A percentile compares a stretch with the other conserved stretches of the same genome.
phyloP scores from a whole-genome alignment of 30 jellyfish, hydroid and myxozoan genomes.

The Sanderia malayensis region DNA sequence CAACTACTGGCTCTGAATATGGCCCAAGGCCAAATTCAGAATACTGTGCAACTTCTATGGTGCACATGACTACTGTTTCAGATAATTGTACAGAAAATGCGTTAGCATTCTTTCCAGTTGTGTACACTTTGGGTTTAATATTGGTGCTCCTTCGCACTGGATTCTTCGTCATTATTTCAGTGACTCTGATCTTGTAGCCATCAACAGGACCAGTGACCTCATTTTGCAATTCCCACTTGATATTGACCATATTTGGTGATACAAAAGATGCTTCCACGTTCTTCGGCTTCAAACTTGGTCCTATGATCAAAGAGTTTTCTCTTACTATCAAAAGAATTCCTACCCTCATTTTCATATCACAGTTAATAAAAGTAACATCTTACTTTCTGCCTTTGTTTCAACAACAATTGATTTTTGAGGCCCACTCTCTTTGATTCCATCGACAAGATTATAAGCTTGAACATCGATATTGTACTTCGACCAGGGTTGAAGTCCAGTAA shows the following conservation, averaged over 20 bases:
- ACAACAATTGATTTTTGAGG: neutral
- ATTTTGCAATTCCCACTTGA: conserved; percentile 21
- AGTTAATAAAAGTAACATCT: neutral
- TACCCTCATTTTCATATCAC: too few species aligned
- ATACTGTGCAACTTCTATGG: conserved; percentile 39
- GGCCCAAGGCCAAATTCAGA: conserved; percentile 51
- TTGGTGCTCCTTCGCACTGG: conserved; percentile 8
- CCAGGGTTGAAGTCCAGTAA: conserved; percentile 27
- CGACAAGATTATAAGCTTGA: conserved; percentile 26
- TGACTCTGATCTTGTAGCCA: conserved; percentile 45
- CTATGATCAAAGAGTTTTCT: too few species aligned
- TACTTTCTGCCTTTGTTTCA: conserved; percentile 27
- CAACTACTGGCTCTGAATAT: conserved; percentile 34
- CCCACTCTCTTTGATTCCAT: conserved; percentile 11
- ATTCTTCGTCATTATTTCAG: neutral
- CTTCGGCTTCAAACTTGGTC: conserved; percentile 15
- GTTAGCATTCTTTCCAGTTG: conserved; percentile 17
- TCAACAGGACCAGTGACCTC: conserved; percentile 12
- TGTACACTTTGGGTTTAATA: neutral
- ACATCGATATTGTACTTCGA: conserved; percentile 17
- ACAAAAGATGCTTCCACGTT: conserved; percentile 21
- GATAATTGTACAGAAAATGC: neutral
- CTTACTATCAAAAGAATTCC: too few species aligned
- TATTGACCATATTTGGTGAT: conserved; percentile 2
- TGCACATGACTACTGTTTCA: conserved; percentile 6